Evolutionary conservation across 2,888 invertebrate species (phyloP).

Genomic region (Linyphia triangularis): DNA sequence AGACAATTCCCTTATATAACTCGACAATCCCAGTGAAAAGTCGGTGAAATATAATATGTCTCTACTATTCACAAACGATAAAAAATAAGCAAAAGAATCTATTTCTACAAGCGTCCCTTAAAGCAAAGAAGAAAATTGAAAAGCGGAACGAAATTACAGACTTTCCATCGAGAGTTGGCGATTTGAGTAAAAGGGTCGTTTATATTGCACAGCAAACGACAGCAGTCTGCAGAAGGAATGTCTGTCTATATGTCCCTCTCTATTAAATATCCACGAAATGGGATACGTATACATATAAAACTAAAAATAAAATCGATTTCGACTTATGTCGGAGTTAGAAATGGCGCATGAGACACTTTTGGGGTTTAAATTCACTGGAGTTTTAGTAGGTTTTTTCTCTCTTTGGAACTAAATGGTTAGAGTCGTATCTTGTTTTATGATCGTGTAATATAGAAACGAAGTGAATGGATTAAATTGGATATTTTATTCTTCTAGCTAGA

Average conservation of each 20-base stretch:
- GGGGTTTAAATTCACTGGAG: background rate
- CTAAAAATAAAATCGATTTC: constrained; percentile 33
- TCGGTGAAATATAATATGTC: background rate
- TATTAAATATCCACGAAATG: constrained; percentile 26
- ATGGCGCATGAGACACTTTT: background rate
- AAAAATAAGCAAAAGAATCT: background rate
- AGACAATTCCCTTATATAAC: background rate
- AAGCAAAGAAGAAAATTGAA: constrained; percentile 20
- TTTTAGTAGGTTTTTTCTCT: background rate
- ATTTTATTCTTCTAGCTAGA: background rate
- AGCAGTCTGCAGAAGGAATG: background rate
- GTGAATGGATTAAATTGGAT: background rate
- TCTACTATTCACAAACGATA: constrained; percentile 17
- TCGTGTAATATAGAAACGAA: background rate
- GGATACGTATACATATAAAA: constrained; percentile 5
- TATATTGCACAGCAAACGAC: constrained; percentile 24
- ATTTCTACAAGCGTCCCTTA: background rate
- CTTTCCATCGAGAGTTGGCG: constrained; percentile 4
- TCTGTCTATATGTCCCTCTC: background rate
- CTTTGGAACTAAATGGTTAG: background rate
- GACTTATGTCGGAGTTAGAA: background rate
- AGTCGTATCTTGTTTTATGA: background rate
- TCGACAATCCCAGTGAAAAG: background rate
- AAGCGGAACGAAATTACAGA: constrained; percentile 35
- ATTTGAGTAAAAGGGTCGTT: constrained; percentile 4